Percentiles rank a stretch among this genome's conserved stretches.
phyloP scores from a whole-genome alignment of 2,113 vertebrate genomes.

The Pseudopodoces humilis region DNA sequence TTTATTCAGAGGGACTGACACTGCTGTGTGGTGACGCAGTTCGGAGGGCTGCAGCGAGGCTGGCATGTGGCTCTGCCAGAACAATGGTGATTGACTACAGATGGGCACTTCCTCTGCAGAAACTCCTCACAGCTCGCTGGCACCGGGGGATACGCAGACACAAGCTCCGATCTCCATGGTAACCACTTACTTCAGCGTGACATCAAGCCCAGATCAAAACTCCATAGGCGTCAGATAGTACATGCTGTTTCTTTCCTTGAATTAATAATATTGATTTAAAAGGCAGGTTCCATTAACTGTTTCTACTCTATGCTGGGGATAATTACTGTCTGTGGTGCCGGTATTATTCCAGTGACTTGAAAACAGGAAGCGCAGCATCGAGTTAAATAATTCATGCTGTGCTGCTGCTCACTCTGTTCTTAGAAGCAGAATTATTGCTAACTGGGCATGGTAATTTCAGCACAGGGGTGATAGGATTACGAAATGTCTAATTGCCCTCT shows the following conservation, averaged over 20 bases:
- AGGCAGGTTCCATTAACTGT: slow-evolving; percentile 55
- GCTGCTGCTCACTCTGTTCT: slow-evolving; percentile 34
- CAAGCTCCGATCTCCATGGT: slow-evolving; percentile 69
- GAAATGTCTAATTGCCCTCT: slow-evolving; percentile 31
- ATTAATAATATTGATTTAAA: slow-evolving; percentile 67
- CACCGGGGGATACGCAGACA: slow-evolving; percentile 70
- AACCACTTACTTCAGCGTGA: slow-evolving; percentile 71
- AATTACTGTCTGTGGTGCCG: slow-evolving; percentile 3
- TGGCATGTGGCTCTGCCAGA: not conserved
- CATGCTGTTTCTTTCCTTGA: slow-evolving; percentile 56
- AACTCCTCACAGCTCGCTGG: slow-evolving; percentile 66
- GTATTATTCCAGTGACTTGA: not conserved
- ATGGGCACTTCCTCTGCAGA: slow-evolving; percentile 71
- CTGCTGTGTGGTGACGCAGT: slow-evolving; percentile 44
- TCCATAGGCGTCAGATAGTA: slow-evolving; percentile 61
- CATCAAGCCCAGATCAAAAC: slow-evolving; percentile 60
- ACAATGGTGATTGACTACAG: slow-evolving; percentile 51
- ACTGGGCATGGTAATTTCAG: slow-evolving; percentile 31
- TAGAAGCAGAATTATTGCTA: slow-evolving; percentile 40
- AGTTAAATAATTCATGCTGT: slow-evolving; percentile 68
- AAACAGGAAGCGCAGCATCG: not conserved
- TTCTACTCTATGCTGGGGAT: slow-evolving; percentile 23
- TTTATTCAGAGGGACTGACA: slow-evolving; percentile 3
- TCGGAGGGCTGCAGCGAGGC: not conserved
- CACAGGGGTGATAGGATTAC: slow-evolving; percentile 43